Percentiles rank a stretch among this genome's conserved stretches.
These are phyloP conservation scores for Limonius californicus DNA, from an alignment of 1,140 invertebrate genomes.

Conservation along the genomic window DNA sequence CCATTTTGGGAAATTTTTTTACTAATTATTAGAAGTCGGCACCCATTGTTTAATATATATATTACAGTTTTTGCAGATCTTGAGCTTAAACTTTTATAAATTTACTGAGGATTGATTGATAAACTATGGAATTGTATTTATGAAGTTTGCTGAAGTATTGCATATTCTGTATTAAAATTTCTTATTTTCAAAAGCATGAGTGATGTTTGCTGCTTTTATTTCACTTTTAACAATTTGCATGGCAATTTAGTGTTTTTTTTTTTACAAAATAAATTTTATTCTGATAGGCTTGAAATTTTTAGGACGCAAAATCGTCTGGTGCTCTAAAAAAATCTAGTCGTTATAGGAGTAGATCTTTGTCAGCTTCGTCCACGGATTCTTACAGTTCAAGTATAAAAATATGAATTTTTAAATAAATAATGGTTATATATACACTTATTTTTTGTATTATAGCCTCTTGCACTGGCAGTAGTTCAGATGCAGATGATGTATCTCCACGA, in stretches of 20 bases:
- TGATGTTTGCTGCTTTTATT: no score
- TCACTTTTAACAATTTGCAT: not conserved
- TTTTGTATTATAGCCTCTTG: conserved; percentile 66
- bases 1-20: no score
- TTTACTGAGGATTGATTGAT: no score
- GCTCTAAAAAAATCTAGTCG: conserved; percentile 80
- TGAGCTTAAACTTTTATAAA: no score
- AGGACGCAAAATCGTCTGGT: conserved; percentile 63
- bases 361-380: conserved; percentile 90
- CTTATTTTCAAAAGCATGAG: no score
- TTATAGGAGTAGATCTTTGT: conserved; percentile 82
- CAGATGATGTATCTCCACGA: conserved; percentile 79
- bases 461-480: conserved; percentile 83
- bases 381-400: conserved; percentile 75
- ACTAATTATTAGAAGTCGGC: no score
- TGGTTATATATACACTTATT: conserved; percentile 15
- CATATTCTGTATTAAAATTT: no score
- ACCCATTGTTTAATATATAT: no score
- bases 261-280: not conserved
- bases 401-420: not conserved
- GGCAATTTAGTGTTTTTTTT: not conserved
- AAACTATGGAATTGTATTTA: no score
- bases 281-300: conserved; percentile 39
- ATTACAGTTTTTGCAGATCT: no score
- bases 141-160: no score